Evolutionary conservation across 2,888 invertebrate species (phyloP), one percentile per base, ranked within the genome.

Genomic region (Ferdinandea cuprea): DNA sequence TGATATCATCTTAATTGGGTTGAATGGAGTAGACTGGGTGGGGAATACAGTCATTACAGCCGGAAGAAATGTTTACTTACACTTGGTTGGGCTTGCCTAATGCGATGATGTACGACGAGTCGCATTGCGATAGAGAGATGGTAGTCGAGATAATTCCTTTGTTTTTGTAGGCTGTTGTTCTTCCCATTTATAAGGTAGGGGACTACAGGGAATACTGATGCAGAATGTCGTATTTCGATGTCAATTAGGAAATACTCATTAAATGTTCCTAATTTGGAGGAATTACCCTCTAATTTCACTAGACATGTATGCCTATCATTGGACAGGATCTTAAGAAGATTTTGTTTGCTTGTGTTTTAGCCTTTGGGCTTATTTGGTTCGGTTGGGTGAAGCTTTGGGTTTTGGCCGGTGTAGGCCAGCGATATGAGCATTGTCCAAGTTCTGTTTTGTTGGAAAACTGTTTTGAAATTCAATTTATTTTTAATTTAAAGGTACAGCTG

Each of bases 171-270:
- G 46, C 3, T 37, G 17, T 44, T 44, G 13, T 19, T 11, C 5
- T 44, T 15, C 8, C 21, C 9, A 7, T 25, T 50, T 50, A 2
- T n/a, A 11, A 25, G 25, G 21, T 21, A 21, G 17, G 17, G 19
- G 7, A 25, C 13, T 35, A n/a, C 1, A 25, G 2, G 40, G 30
- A 13, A 7, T 35, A 30, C 15, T 15, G 4, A 30, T 25, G 74
- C 25, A 13, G 44, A 46, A 17, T 59, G 50, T 68, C 59, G 50
- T 35, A 44, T 44, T 59, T 52, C 32, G 66, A 68, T 76, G 74
- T 76, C 74, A 76, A 76, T 76, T 76, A 76, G 66, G 74, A 66
- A 73, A 73, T 73, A 56, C 65, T 73, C 65, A 73, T 73, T 65
- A 65, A 73, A 56, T 65, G 73, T 56, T 73, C 73, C 65, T 56